phyloP scores from a whole-genome alignment of 1,140 invertebrate genomes.

The Drosophila malerkotliana region DNA sequence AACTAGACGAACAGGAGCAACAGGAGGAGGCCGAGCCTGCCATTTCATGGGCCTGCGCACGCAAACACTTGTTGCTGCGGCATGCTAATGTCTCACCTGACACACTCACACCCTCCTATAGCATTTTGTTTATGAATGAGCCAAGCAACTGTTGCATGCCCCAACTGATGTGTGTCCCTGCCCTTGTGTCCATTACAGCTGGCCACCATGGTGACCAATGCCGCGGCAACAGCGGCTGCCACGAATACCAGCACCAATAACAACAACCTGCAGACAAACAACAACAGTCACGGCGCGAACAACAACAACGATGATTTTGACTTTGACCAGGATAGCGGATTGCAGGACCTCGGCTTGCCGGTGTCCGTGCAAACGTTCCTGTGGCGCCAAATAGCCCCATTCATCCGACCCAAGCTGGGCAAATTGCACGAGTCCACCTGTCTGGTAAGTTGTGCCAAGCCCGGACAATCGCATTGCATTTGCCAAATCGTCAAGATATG shows the following conservation, averaged over 20 bases:
- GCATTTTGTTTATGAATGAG: slow-evolving; percentile 57
- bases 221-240: slow-evolving; percentile 39
- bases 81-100: slow-evolving; percentile 23
- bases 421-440: slow-evolving; percentile 98
- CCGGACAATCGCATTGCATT: slow-evolving; percentile 4
- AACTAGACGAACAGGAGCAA: slow-evolving; percentile 15
- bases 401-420: slow-evolving; percentile 95
- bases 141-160: slow-evolving; percentile 56
- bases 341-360: slow-evolving; percentile 92
- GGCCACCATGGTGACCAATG: slow-evolving; percentile 78
- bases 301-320: slow-evolving; percentile 84
- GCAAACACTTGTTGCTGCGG: slow-evolving; percentile 75
- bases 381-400: slow-evolving; percentile 98
- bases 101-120: neutral
- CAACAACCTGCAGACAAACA: slow-evolving; percentile 68
- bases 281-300: slow-evolving; percentile 78
- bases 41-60: slow-evolving; percentile 54
- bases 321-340: slow-evolving; percentile 85
- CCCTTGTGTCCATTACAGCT: slow-evolving; percentile 39
- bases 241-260: slow-evolving; percentile 61
- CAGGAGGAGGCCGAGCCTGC: slow-evolving; percentile 9
- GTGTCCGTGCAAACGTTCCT: slow-evolving; percentile 98
- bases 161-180: slow-evolving; percentile 41
- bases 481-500: slow-evolving; percentile 14
- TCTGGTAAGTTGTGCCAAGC: slow-evolving; percentile 89